Percentiles rank a stretch among this genome's conserved stretches.
These are phyloP conservation scores for Tyto alba DNA, from an alignment of 2,113 vertebrate genomes.

Conservation along the genomic window DNA sequence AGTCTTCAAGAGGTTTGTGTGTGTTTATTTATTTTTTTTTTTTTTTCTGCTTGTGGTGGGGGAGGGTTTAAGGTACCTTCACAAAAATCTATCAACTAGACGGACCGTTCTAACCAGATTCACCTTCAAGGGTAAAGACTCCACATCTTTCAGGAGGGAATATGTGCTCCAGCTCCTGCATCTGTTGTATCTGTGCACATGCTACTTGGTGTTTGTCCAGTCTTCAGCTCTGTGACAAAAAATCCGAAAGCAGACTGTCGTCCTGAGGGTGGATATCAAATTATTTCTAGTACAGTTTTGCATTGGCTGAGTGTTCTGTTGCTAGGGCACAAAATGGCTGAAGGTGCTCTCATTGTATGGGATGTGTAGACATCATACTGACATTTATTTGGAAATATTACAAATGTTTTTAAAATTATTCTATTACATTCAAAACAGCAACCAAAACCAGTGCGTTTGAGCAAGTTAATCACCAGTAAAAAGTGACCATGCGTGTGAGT, in stretches of 20 bases:
- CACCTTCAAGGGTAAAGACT: neutral
- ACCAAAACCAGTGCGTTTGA: neutral
- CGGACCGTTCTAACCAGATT: neutral
- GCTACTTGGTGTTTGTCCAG: neutral
- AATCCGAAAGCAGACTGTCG: neutral
- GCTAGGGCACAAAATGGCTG: neutral
- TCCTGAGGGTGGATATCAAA: neutral
- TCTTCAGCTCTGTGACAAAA: neutral
- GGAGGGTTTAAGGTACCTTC: neutral
- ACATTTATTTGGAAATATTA: neutral
- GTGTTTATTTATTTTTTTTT: too few relatives aligned
- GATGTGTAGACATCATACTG: too few relatives aligned
- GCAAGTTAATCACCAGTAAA: neutral
- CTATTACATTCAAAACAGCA: neutral
- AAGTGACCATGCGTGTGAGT: neutral
- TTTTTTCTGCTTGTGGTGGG: neutral
- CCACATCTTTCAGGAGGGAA: neutral
- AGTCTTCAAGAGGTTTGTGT: neutral
- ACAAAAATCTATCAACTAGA: neutral
- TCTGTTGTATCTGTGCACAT: neutral
- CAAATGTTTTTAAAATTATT: neutral
- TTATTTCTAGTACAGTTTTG: neutral
- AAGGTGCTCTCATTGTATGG: neutral
- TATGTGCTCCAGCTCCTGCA: neutral
- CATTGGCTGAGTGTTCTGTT: neutral